phyloP scores from a whole-genome alignment of 2,113 vertebrate species.

The Plectropomus leopardus region DNA sequence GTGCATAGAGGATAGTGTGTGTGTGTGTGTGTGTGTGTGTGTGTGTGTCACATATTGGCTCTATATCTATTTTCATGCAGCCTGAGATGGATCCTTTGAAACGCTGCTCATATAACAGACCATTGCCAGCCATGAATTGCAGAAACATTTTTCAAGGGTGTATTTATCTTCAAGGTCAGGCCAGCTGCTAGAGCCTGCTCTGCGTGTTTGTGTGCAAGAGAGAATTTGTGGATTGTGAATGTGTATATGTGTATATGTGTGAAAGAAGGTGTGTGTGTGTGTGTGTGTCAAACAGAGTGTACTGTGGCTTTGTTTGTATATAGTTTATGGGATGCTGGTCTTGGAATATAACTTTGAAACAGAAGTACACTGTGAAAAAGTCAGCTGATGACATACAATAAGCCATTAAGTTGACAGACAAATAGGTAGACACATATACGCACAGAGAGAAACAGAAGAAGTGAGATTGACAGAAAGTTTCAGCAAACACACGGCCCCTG shows the following conservation, averaged over 20 bases:
- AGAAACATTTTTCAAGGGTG: slow-evolving; percentile 61
- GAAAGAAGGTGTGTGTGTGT: not conserved
- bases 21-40: slow-evolving; percentile 27
- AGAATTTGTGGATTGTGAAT: not conserved
- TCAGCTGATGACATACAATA: slow-evolving; percentile 40
- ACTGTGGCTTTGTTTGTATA: slow-evolving; percentile 24
- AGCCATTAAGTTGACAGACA: slow-evolving; percentile 37
- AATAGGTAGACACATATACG: not conserved
- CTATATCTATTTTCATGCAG: slow-evolving; percentile 57
- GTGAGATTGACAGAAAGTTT: slow-evolving; percentile 47
- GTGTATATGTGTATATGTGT: not conserved
- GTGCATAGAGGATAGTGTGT: slow-evolving; percentile 19
- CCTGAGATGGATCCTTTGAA: slow-evolving; percentile 57
- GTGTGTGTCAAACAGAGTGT: not conserved
- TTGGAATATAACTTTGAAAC: slow-evolving; percentile 34
- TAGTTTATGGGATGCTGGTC: slow-evolving; percentile 5
- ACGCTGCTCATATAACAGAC: slow-evolving; percentile 63
- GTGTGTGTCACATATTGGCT: slow-evolving; percentile 45
- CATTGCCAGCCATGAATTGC: slow-evolving; percentile 53
- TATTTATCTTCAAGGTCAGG: slow-evolving; percentile 73
- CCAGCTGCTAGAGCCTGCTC: slow-evolving; percentile 57
- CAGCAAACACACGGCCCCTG: slow-evolving; percentile 29
- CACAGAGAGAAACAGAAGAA: slow-evolving; percentile 27
- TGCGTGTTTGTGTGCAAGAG: slow-evolving; percentile 23
- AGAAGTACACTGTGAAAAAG: slow-evolving; percentile 23